phyloP scores from a whole-genome alignment of 2,797 vertebrate genomes.

The Sciaenops ocellatus region DNA sequence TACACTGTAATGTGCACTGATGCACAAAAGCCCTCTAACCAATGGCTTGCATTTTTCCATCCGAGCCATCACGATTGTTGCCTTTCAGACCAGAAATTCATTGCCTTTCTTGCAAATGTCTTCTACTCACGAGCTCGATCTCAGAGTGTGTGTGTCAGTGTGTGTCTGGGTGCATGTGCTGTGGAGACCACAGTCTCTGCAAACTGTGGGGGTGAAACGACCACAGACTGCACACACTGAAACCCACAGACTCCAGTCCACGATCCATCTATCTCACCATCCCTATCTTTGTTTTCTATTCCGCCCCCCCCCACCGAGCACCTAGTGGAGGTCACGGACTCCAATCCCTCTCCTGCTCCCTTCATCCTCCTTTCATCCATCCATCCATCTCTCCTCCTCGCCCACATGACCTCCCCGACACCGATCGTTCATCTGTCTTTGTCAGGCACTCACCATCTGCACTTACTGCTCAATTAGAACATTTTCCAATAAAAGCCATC shows the following conservation, averaged over 20 bases:
- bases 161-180: constrained; percentile 46
- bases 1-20: constrained; percentile 28
- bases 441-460: constrained; percentile 27
- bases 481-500: constrained; percentile 40
- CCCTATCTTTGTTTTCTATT: constrained; percentile 53
- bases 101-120: constrained; percentile 29
- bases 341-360: constrained; percentile 29
- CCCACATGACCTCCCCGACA: constrained; percentile 46
- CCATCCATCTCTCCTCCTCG: constrained; percentile 36
- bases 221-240: constrained; percentile 75
- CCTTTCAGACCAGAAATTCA: constrained; percentile 49
- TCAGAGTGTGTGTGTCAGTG: constrained; percentile 30
- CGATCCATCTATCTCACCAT: constrained; percentile 66
- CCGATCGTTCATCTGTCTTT: constrained; percentile 41
- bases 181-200: constrained; percentile 64
- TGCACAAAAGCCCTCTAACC: constrained; percentile 28
- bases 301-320: constrained; percentile 30
- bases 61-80: constrained; percentile 28
- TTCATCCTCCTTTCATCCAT: constrained; percentile 53
- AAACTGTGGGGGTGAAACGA: constrained; percentile 63
- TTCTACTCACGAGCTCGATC: constrained; percentile 42
- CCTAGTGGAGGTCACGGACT: constrained; percentile 48
- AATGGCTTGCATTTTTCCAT: constrained; percentile 44
- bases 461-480: constrained; percentile 48
- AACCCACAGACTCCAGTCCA: constrained; percentile 77